Base-by-base conservation (phyloP, 2,797 vertebrate genomes). In the Rhyacichthys aspro region DNA sequence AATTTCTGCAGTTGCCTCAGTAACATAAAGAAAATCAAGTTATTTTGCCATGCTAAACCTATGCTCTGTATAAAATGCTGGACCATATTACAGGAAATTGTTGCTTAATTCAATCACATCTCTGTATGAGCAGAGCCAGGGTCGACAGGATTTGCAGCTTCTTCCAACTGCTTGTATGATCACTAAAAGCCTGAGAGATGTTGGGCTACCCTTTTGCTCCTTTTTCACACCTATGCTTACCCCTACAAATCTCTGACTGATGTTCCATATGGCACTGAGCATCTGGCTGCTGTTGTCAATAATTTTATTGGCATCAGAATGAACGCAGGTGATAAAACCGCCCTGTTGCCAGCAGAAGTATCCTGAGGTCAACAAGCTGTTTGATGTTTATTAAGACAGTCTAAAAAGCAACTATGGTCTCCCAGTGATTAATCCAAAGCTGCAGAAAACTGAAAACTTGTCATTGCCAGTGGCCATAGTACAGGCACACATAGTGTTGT, bases 361-460 rank as follows among this genome's bases (percentile, higher is more conserved):
- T 54, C 52, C 54, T 0, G 45, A 76, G 55, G 59, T 78, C 64
- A 65, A 39, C 28, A 54, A 58, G 17, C 33, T 66, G 59, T 76
- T 63, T 66, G 34, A 72, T 67, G 54, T 43, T 67, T 57, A 59
- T 74, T 70, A 59, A 71, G 66, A 36, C 52, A 46, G 32, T 38
- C 46, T 42, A 42, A 39, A 55, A 5, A 56, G 45, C 44, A 49
- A 34, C 46, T 71, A 33, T 48, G n/a, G 12, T 34, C 11, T 14
- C 28, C 61, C 19, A 18, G 19, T 74, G 62, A 59, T 16, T 45
- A 28, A 66, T 17, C 33, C 17, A 10, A 45, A 39, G 7, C 36
- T 28, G 37, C 28, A 34, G 45, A 5, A 16, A 44, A 58, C 58
- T 59, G 7, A 55, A 60, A 59, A 67, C 48, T 34, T 11, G 16